phyloP scores from a whole-genome alignment of 2,797 vertebrate genomes.

The Pitangus sulphuratus region DNA sequence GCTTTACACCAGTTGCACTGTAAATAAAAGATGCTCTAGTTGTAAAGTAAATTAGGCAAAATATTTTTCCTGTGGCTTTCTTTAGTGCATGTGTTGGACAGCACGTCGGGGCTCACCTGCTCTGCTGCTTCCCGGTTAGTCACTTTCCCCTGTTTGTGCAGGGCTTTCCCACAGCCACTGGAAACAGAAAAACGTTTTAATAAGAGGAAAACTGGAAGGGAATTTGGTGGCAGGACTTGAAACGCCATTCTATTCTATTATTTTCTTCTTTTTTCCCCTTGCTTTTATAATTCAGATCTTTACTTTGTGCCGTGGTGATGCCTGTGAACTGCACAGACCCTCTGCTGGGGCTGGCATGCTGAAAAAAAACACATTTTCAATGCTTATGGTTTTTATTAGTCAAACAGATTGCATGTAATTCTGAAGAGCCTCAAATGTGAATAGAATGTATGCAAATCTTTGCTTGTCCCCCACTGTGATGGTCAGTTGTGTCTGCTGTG shows the following conservation, averaged over 20 bases:
- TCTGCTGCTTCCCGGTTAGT: neutral
- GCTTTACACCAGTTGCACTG: neutral
- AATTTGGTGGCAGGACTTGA: neutral
- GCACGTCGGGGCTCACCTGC: neutral
- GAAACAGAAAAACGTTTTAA: neutral
- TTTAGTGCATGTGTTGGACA: neutral
- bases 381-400: neutral
- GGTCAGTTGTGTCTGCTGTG: neutral
- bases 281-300: neutral
- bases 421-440: neutral
- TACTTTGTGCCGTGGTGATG: neutral
- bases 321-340: neutral
- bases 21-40: neutral
- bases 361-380: neutral
- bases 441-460: neutral
- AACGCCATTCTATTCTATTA: neutral
- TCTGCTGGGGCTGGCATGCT: neutral
- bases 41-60: neutral
- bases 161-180: conserved; percentile 14
- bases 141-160: conserved; percentile 25
- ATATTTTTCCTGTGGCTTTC: neutral
- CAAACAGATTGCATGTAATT: neutral
- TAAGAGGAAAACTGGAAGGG: neutral
- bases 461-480: neutral
- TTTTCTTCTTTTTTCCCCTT: neutral